phyloP scores from a whole-genome alignment of 2,797 vertebrate genomes.

The Pseudopleuronectes americanus region DNA sequence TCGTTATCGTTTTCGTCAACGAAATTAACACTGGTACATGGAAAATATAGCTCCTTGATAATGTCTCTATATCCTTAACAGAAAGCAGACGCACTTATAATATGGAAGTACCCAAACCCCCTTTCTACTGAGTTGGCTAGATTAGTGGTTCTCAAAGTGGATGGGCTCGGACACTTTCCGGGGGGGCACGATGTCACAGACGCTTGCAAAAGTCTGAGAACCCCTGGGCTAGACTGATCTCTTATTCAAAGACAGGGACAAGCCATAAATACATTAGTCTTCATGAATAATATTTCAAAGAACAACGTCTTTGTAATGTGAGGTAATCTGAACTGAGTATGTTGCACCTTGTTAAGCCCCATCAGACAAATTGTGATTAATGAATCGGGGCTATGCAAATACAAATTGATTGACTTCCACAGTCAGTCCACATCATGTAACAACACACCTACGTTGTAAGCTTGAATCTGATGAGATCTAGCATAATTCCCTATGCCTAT shows the following conservation, averaged over 20 bases:
- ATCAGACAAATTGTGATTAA: neutral
- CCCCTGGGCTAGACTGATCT: neutral
- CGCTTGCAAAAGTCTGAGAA: too few relatives aligned
- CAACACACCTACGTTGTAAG: neutral
- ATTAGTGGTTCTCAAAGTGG: too few relatives aligned
- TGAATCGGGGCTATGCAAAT: too few relatives aligned
- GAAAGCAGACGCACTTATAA: neutral
- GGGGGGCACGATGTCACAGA: too few relatives aligned
- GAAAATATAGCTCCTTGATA: neutral
- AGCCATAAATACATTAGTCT: neutral
- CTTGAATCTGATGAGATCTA: neutral
- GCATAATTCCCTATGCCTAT: neutral
- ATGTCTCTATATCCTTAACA: neutral
- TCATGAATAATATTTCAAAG: neutral
- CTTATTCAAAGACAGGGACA: neutral
- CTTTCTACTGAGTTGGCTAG: neutral
- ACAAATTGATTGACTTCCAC: too few relatives aligned
- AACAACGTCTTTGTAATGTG: neutral
- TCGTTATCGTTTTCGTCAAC: too few relatives aligned
- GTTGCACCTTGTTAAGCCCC: too few relatives aligned
- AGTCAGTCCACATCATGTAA: too few relatives aligned
- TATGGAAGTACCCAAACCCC: neutral
- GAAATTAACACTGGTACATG: too few relatives aligned
- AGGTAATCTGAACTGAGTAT: neutral
- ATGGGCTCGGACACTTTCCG: too few relatives aligned